These are phyloP conservation scores for Papilio demoleus DNA, from an alignment of 2,888 invertebrate genomes.

Conservation along the genomic window DNA sequence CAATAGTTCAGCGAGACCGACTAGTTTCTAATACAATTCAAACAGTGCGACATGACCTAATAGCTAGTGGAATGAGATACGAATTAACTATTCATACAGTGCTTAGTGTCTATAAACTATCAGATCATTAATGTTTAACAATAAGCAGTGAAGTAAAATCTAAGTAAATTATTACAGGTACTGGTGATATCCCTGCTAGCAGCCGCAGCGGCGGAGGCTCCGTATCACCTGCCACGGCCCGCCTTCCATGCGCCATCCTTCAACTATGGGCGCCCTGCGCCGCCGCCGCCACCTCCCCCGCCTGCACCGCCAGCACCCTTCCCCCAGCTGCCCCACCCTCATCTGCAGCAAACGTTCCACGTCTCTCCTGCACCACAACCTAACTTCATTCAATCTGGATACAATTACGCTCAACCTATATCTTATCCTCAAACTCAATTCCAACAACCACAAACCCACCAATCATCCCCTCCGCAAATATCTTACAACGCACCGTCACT, in stretches of 20 bases:
- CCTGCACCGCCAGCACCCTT: constrained; percentile 40
- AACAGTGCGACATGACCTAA: constrained; percentile 41
- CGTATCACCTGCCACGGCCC: constrained; percentile 73
- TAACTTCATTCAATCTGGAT: constrained; percentile 36
- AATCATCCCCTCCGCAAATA: constrained; percentile 46
- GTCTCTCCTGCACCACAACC: constrained; percentile 39
- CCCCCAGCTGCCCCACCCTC: constrained; percentile 40
- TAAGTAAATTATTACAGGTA: constrained; percentile 55
- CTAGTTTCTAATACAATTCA: constrained; percentile 45
- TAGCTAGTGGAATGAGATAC: constrained; percentile 35
- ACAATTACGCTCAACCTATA: constrained; percentile 38
- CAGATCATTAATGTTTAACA: too few species aligned
- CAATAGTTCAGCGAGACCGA: constrained; percentile 55
- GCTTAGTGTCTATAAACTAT: constrained; percentile 2
- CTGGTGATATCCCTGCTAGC: constrained; percentile 66
- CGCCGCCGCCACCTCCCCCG: constrained; percentile 49
- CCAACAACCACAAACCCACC: constrained; percentile 24
- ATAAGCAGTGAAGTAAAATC: background rate
- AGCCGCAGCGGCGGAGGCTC: constrained; percentile 69
- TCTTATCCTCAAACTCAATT: constrained; percentile 41
- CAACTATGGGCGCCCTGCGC: constrained; percentile 58
- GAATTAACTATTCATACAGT: constrained; percentile 21
- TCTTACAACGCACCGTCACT: constrained; percentile 46
- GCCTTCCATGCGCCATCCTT: constrained; percentile 59
- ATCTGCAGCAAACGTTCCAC: constrained; percentile 39